Evolutionary conservation across 2,113 vertebrate species (phyloP), one percentile per base, ranked within the genome.

Genomic region (Pungitius pungitius): DNA sequence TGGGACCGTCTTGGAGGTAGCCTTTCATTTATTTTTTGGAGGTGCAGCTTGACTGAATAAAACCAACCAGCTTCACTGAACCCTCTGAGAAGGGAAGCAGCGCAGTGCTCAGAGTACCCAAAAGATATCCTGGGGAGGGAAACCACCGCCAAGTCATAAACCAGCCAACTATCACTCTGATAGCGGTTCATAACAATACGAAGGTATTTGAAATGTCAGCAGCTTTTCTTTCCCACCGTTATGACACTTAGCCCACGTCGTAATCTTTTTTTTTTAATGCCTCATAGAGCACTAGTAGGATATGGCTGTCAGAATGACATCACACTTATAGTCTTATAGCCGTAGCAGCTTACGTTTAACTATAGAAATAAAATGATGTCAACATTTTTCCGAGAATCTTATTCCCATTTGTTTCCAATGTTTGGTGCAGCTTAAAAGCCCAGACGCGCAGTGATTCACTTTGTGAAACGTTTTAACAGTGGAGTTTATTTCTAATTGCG

Each of bases 41-140:
- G 83, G 79, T 74, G 26, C 52, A 40, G 60, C 67, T 49, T 85
- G 76, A 82, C 76, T 74, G 71, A 74, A 43, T 42, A 78, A 77
- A 75, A 83, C 0, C 0, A 81, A 60, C 27, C 20, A 9, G 14
- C 43, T 55, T 45, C 15, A 64, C 40, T 24, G 37, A 82, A 6
- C 43, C 56, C 56, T 66, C 24, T 3, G 60, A 59, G 58, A 73
- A 22, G 52, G 52, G 68, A 84, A 78, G 52, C 75, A 51, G 49
- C 35, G 0, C 5, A 64, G n/a, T 8, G 24, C 52, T 60, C 13
- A 2, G 11, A 30, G 37, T 4, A 40, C 49, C 65, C 69, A 55
- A 62, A n/a, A 68, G 57, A 75, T 52, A 52, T 72, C 54, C 51
- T 15, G 7, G 42, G 12, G 39, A 73, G 60, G 49, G 39, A 65